Base-by-base conservation (phyloP, 1,140 invertebrate species). In the Mercenaria mercenaria region DNA sequence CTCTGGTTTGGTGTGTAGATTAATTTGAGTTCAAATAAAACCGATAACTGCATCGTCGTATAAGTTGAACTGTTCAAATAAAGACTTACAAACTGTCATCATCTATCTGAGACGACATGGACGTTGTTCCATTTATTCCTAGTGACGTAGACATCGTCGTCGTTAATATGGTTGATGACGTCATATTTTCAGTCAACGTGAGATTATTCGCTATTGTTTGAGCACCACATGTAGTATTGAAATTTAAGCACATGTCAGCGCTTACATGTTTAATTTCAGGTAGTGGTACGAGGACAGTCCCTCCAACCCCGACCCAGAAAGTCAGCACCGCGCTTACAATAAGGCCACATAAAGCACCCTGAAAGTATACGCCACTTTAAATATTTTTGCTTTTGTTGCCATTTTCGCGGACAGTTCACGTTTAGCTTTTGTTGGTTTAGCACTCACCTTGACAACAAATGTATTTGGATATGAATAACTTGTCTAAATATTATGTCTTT, bases 271-370 rank as follows among this genome's bases (percentile, higher is more conserved):
- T 56, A 18, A 93, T 72, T 4, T 83, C 76, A 0, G 92, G 92
- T 52, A 92, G 50, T 20, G 92, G 91, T 67, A 93, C 88, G 43
- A 92, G 26, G 10, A 92, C 61, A 29, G 89, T 91, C 26, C 90
- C 97, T 10, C 98, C 98, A 23, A 98, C 96, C 0, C 98, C 98
- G 20, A 98, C 97, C 98, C 98, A 98, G 4, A 97, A 97, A 0
- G 98, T 97, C 8, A 98, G 96, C 10, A 96, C 93, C 0, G 98
- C 96, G 77, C 98, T 97, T 3, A 96, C 94, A 0, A 98, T 64
- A 0, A 97, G 97, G 13, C 98, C 98, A 32, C 96, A 96, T 79
- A 98, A 95, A 0, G 98, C 98, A 32, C 98, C 98, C 98, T 98
- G 90, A 41, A 96, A 32, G 18, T 61, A 61, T 69, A 85, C 11